phyloP scores from a whole-genome alignment of 2,113 vertebrate genomes.

The Callaeas wilsoni region DNA sequence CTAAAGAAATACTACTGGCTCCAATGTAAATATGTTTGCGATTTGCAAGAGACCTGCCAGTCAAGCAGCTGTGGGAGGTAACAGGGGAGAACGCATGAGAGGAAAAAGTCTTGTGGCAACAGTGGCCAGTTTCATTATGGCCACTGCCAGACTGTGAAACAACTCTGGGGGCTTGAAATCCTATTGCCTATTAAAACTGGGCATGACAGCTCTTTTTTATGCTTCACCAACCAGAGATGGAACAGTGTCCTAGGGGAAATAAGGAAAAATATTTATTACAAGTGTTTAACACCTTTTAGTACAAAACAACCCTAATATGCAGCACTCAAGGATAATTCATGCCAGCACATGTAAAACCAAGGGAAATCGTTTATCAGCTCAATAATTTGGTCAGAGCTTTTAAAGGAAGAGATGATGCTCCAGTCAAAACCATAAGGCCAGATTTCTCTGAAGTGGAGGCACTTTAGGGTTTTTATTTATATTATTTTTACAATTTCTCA shows the following conservation, averaged over 20 bases:
- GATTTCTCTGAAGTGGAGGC: background rate
- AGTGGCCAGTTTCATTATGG: slow-evolving; percentile 73
- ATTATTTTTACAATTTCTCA: background rate
- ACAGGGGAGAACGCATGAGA: slow-evolving; percentile 63
- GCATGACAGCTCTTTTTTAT: slow-evolving; percentile 75
- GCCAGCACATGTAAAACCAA: slow-evolving; percentile 65
- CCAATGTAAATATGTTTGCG: slow-evolving; percentile 61
- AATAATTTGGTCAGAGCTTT: slow-evolving; percentile 56
- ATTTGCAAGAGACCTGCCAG: slow-evolving; percentile 62
- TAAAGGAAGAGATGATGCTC: slow-evolving; percentile 38
- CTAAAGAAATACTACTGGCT: slow-evolving; percentile 28
- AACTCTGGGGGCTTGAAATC: slow-evolving; percentile 73
- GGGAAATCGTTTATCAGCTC: slow-evolving; percentile 65
- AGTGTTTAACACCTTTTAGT: slow-evolving; percentile 75
- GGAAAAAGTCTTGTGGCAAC: slow-evolving; percentile 72
- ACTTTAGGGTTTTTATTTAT: background rate
- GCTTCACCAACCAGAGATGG: slow-evolving; percentile 73
- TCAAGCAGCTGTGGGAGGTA: slow-evolving; percentile 68
- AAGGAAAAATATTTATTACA: slow-evolving; percentile 76
- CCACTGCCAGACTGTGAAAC: slow-evolving; percentile 72
- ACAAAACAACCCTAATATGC: slow-evolving; percentile 69
- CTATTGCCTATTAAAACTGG: slow-evolving; percentile 76
- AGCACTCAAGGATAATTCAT: slow-evolving; percentile 63
- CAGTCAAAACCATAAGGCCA: slow-evolving; percentile 3
- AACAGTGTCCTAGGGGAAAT: slow-evolving; percentile 67